Percentiles rank a stretch among this genome's conserved stretches.
Conservation (phyloP, 1,140 invertebrate species). For the Rhagoletis zephyria region DNA sequence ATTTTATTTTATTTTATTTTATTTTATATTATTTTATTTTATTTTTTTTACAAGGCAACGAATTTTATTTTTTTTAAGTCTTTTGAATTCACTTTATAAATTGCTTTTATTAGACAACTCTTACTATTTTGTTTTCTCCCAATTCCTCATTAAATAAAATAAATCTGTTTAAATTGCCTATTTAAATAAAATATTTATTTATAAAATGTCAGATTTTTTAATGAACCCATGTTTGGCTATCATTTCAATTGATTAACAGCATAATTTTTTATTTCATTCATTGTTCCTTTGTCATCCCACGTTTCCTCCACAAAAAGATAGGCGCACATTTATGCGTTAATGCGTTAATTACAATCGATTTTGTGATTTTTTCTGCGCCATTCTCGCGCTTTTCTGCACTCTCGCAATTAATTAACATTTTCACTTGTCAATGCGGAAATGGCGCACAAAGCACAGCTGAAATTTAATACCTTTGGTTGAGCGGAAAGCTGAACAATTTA, state of each 20-base stretch:
- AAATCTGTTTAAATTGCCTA: constrained; percentile 22
- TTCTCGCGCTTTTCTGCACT: not conserved
- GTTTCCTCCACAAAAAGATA: not conserved
- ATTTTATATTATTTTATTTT: no score
- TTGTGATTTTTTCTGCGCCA: constrained; percentile 5
- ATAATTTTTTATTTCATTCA: constrained; percentile 14
- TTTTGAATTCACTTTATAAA: no score
- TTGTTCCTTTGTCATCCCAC: not conserved
- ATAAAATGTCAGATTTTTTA: constrained; percentile 1
- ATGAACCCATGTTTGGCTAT: constrained; percentile 49
- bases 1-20: no score
- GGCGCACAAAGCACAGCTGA: not conserved
- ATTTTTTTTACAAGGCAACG: no score
- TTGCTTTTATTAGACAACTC: no score
- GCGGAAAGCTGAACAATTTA: not conserved
- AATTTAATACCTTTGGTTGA: not conserved
- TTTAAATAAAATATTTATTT: constrained; percentile 42
- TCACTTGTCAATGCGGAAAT: not conserved
- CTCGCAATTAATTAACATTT: constrained; percentile 30
- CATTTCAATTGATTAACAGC: constrained; percentile 39
- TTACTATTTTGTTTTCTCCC: no score
- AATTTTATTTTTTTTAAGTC: no score
- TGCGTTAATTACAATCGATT: constrained; percentile 46
- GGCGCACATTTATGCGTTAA: constrained; percentile 39
- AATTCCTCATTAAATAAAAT: not conserved